Conservation (phyloP, 37 sponge, comb jelly and placozoan genomes). For the Tethya wilhelma region DNA sequence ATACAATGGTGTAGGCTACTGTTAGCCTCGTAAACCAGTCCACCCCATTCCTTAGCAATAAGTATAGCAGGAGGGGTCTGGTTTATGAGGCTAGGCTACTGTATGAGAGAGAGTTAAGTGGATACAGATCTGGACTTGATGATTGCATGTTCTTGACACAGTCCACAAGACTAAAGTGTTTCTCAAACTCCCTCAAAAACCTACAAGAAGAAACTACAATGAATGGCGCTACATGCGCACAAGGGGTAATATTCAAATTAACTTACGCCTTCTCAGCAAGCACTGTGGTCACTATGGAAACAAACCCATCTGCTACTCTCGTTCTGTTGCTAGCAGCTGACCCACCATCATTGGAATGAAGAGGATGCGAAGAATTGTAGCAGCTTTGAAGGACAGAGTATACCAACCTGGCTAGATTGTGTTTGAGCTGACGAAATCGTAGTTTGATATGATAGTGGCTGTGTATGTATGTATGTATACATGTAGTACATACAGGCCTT, state of each 20-base stretch:
- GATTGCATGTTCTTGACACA: conserved; percentile 15
- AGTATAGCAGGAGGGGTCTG: too few species aligned
- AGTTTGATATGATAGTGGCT: conserved; percentile 14
- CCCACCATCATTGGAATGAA: too few species aligned
- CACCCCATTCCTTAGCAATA: too few species aligned
- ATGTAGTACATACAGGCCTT: not conserved
- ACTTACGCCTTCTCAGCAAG: conserved; percentile 7
- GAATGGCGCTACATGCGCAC: not conserved
- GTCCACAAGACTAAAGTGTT: conserved; percentile 48
- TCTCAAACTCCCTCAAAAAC: conserved; percentile 59
- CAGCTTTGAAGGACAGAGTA: conserved; percentile 14
- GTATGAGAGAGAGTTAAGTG: not conserved
- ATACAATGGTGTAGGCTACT: too few species aligned
- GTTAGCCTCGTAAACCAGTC: too few species aligned
- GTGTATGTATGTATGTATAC: too few species aligned
- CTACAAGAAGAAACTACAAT: conserved; percentile 13
- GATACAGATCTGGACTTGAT: conserved; percentile 51
- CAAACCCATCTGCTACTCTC: conserved; percentile 6
- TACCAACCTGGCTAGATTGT: conserved; percentile 37
- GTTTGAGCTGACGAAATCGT: conserved; percentile 41
- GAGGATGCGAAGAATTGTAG: conserved; percentile 1
- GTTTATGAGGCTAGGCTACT: not conserved
- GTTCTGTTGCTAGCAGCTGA: not conserved
- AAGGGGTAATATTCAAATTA: conserved; percentile 1
- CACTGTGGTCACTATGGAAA: conserved; percentile 14